A percentile compares a stretch with the other conserved stretches of the same genome.
Conservation (phyloP, 2,797 vertebrate species). For the Falco rusticolus region DNA sequence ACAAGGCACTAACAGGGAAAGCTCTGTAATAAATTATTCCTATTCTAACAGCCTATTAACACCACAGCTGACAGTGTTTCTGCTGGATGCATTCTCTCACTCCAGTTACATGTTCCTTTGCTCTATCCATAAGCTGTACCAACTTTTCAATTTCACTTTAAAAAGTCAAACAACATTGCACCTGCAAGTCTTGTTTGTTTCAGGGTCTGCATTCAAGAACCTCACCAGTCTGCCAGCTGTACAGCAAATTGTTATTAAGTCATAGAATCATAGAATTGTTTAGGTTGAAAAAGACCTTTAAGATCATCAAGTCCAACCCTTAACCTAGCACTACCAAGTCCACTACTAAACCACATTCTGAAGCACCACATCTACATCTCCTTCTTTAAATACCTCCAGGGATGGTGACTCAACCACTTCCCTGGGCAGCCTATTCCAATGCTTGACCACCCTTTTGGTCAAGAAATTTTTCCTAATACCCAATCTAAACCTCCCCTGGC, state of each 20-base stretch:
- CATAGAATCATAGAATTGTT: no score
- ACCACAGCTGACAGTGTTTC: background rate
- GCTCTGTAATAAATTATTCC: background rate
- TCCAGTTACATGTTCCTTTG: background rate
- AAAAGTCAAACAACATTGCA: background rate
- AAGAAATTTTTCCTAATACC: no score
- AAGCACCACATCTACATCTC: no score
- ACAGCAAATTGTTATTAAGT: background rate
- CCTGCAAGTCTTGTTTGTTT: background rate
- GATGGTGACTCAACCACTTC: no score
- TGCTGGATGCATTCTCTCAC: background rate
- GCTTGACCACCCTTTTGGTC: no score
- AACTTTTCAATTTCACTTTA: slow-evolving; percentile 1
- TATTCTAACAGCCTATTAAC: background rate
- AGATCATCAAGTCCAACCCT: no score
- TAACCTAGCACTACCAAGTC: no score
- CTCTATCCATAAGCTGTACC: background rate
- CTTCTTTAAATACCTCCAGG: no score
- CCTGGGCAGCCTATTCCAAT: no score
- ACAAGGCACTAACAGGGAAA: background rate
- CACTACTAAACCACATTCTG: no score
- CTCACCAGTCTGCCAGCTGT: background rate
- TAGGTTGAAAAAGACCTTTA: no score
- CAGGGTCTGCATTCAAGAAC: background rate
- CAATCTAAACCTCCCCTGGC: no score